Evolutionary conservation across 1,140 invertebrate species (phyloP).

Genomic region (Drosophila kohkoa): DNA sequence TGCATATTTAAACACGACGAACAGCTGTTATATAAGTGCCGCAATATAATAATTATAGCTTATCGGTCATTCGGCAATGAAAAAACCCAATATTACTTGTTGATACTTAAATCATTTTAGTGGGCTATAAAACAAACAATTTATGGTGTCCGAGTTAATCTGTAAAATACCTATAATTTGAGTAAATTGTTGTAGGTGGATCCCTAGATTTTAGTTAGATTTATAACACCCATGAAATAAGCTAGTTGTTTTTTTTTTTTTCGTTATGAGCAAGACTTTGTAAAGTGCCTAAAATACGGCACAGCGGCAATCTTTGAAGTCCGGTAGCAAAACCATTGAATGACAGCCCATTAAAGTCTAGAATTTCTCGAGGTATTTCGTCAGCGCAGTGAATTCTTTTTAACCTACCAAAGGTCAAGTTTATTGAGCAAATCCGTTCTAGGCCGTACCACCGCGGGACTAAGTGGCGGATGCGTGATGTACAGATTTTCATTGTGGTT

Average conservation of each 20-base stretch:
- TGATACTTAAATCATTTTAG: slow-evolving; percentile 10
- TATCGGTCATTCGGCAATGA: background rate
- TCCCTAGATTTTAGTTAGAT: background rate
- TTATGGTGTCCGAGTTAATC: slow-evolving; percentile 2
- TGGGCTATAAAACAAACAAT: slow-evolving; percentile 1
- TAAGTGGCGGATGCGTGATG: slow-evolving; percentile 21
- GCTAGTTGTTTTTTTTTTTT: too few relatives aligned
- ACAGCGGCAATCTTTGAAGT: background rate
- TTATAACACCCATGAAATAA: background rate
- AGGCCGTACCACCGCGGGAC: background rate
- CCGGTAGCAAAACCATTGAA: too few relatives aligned
- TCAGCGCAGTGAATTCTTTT: background rate
- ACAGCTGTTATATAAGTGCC: background rate
- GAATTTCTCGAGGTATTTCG: background rate
- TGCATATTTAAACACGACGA: background rate
- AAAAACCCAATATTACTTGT: slow-evolving; percentile 11
- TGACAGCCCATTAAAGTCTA: background rate
- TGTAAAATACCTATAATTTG: background rate
- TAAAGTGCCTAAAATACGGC: background rate
- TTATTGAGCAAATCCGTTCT: slow-evolving; percentile 13
- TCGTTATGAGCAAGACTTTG: too few relatives aligned
- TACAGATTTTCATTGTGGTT: slow-evolving; percentile 24
- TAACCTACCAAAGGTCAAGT: slow-evolving; percentile 16
- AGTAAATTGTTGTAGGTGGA: background rate
- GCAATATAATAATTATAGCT: background rate